Percentiles rank a stretch among this genome's conserved stretches.
Conservation (phyloP, 2,113 vertebrate genomes). For the Naja naja region DNA sequence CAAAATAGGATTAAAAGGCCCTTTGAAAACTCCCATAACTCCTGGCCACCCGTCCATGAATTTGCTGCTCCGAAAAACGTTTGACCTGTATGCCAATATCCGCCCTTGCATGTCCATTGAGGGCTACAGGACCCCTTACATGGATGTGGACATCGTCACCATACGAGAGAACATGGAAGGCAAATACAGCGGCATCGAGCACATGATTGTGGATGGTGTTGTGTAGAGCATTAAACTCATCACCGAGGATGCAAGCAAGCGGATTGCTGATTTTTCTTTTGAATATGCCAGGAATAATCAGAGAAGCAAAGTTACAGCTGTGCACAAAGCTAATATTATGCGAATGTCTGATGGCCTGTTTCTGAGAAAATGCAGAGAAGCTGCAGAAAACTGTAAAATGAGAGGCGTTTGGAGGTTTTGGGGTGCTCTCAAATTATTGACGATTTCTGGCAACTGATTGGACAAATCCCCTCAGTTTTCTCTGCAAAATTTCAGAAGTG, state of each 20-base stretch:
- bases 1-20: constrained; percentile 95
- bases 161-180: constrained; percentile 86
- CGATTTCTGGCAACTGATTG: background rate
- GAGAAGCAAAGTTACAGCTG: constrained; percentile 88
- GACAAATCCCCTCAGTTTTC: background rate
- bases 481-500: background rate
- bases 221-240: constrained; percentile 98
- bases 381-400: constrained; percentile 85
- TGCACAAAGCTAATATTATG: constrained; percentile 98
- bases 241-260: constrained; percentile 87
- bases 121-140: constrained; percentile 91
- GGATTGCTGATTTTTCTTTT: constrained; percentile 94
- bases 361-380: constrained; percentile 91
- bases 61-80: constrained; percentile 89
- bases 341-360: constrained; percentile 97
- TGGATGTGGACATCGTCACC: constrained; percentile 84
- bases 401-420: background rate
- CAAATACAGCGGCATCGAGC: constrained; percentile 95
- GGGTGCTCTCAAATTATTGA: background rate
- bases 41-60: constrained; percentile 97
- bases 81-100: constrained; percentile 94
- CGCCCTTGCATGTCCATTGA: constrained; percentile 93
- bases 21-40: constrained; percentile 93
- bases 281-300: constrained; percentile 93
- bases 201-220: constrained; percentile 93